phyloP scores from a whole-genome alignment of 2,113 vertebrate genomes.

The Odocoileus hemionus region DNA sequence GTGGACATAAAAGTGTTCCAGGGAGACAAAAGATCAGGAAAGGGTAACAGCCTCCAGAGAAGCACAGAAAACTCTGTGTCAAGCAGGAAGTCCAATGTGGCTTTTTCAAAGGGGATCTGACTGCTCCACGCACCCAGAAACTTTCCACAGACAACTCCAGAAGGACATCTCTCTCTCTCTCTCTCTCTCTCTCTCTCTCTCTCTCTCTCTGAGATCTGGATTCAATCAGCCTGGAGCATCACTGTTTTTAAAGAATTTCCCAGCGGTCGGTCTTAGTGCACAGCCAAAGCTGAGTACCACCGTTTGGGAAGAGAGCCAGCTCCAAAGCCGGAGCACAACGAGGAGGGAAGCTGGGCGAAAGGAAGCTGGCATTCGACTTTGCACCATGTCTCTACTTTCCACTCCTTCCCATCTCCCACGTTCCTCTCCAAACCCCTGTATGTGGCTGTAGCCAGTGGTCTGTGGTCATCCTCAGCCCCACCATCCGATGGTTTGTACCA shows the following conservation, averaged over 20 bases:
- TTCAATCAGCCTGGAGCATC: neutral
- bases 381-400: neutral
- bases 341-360: neutral
- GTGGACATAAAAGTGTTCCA: neutral
- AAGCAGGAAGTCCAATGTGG: neutral
- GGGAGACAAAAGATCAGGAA: neutral
- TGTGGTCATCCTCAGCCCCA: neutral
- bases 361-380: neutral
- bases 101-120: neutral
- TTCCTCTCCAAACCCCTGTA: rapidly evolving
- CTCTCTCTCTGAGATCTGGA: neutral
- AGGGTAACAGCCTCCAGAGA: neutral
- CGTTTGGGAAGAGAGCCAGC: neutral
- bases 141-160: neutral
- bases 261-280: neutral
- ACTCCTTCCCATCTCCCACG: neutral
- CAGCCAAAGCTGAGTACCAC: neutral
- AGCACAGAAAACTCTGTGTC: neutral
- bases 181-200: neutral
- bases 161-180: neutral
- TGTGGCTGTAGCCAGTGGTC: rapidly evolving
- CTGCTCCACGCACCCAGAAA: neutral
- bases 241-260: neutral
- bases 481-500: neutral
- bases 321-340: rapidly evolving